These are phyloP conservation scores for Chitala chitala DNA, from an alignment of 2,113 vertebrate genomes.

Conservation along the genomic window DNA sequence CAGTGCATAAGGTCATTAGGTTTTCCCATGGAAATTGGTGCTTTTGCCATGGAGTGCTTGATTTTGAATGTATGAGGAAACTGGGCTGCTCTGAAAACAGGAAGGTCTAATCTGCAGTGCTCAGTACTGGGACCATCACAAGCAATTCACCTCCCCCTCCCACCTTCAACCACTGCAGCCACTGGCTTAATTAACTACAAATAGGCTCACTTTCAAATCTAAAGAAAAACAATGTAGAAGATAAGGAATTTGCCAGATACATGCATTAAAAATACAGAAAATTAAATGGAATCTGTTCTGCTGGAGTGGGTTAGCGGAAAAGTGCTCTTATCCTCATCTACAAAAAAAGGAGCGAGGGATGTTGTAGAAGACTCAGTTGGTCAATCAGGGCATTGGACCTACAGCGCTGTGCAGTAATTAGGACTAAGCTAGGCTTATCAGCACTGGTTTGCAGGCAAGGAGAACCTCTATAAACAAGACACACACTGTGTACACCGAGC, in stretches of 20 bases:
- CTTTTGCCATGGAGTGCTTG: neutral
- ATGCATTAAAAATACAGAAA: constrained; percentile 40
- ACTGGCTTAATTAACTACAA: constrained; percentile 57
- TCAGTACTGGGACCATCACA: no score
- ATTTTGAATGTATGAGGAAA: constrained; percentile 13
- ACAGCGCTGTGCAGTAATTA: constrained; percentile 49
- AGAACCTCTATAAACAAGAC: constrained; percentile 1
- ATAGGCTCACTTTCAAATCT: constrained; percentile 56
- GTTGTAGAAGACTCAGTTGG: constrained; percentile 25
- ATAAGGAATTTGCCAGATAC: constrained; percentile 57
- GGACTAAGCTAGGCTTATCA: constrained; percentile 46
- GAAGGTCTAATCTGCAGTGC: neutral
- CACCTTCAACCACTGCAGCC: constrained; percentile 51
- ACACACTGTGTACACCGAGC: neutral
- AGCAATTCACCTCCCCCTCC: neutral
- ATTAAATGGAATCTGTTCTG: constrained; percentile 33
- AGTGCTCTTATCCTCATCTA: constrained; percentile 52
- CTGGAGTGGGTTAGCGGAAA: constrained; percentile 30
- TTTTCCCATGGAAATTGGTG: neutral
- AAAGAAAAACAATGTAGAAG: constrained; percentile 49
- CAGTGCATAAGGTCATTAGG: neutral
- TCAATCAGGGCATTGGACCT: constrained; percentile 49
- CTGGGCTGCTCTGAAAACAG: neutral
- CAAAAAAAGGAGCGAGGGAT: constrained; percentile 41
- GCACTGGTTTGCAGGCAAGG: constrained; percentile 11